A percentile compares a stretch with the other conserved stretches of the same genome.
phyloP scores from a whole-genome alignment of 2,797 vertebrate species.

The Capromys pilorides region DNA sequence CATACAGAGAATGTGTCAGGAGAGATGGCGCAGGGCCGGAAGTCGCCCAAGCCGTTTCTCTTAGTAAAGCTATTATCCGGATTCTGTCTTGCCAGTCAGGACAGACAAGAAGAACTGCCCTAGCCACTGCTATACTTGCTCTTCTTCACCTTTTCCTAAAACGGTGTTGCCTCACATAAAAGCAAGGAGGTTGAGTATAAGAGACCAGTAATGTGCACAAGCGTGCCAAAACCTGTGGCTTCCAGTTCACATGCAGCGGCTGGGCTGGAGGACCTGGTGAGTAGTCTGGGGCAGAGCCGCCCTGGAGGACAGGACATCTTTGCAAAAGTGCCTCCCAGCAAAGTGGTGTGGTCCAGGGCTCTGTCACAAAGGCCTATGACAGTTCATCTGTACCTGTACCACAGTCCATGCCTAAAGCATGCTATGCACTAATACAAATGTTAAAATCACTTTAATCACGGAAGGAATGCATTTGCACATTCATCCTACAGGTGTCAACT shows the following conservation, averaged over 20 bases:
- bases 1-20: not conserved
- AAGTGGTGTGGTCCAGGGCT: not conserved
- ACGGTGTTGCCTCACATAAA: not conserved
- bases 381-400: not conserved
- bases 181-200: not conserved
- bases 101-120: not conserved
- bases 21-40: not conserved
- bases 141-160: conserved; percentile 19
- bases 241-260: accelerated
- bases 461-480: not conserved
- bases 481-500: not conserved
- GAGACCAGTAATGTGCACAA: not conserved
- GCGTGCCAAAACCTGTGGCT: not conserved
- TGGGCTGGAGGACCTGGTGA: not conserved
- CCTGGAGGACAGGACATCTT: accelerated
- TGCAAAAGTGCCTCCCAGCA: not conserved
- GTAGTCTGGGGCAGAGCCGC: not conserved
- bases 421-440: not conserved
- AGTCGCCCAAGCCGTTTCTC: not conserved
- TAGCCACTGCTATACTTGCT: no score
- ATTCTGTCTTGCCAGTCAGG: not conserved
- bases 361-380: not conserved
- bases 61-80: not conserved
- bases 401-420: not conserved
- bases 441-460: not conserved